Conservation (phyloP, 2,888 invertebrate species). For the Synergus itoensis region DNA sequence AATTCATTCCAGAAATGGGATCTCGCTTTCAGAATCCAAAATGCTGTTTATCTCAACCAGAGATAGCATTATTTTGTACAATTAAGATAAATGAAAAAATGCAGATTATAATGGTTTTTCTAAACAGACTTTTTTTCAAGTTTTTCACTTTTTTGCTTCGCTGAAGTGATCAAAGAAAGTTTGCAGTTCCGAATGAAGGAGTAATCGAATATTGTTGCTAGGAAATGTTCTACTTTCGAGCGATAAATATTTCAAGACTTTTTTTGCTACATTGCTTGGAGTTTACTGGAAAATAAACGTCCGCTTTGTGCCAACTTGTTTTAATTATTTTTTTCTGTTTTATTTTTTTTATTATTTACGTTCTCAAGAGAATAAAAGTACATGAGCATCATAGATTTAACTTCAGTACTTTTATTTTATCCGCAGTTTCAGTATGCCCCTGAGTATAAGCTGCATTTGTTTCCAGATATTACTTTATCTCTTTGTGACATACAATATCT, state of each 20-base stretch:
- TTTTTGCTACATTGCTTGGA: constrained; percentile 8
- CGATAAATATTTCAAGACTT: background rate
- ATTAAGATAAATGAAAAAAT: too few relatives aligned
- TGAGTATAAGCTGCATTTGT: constrained; percentile 1
- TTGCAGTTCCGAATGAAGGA: background rate
- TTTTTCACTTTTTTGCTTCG: too few relatives aligned
- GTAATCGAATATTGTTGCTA: background rate
- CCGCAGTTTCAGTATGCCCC: background rate
- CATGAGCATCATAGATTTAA: constrained; percentile 35
- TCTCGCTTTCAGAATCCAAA: background rate
- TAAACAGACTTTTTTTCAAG: too few relatives aligned
- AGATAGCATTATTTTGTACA: background rate
- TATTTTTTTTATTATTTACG: constrained; percentile 23
- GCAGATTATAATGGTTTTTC: too few relatives aligned
- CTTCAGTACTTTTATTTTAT: constrained; percentile 12
- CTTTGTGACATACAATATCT: background rate
- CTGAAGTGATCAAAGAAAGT: too few relatives aligned
- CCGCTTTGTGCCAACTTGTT: constrained; percentile 18
- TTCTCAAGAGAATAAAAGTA: constrained; percentile 19
- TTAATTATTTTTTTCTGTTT: constrained; percentile 3
- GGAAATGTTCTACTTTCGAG: background rate
- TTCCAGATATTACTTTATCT: constrained; percentile 16
- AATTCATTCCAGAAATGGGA: constrained; percentile 2
- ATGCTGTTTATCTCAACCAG: too few relatives aligned
- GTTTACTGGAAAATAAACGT: background rate